Conservation (phyloP, 64 coral and sea anemone species). For the Porites australiensis region DNA sequence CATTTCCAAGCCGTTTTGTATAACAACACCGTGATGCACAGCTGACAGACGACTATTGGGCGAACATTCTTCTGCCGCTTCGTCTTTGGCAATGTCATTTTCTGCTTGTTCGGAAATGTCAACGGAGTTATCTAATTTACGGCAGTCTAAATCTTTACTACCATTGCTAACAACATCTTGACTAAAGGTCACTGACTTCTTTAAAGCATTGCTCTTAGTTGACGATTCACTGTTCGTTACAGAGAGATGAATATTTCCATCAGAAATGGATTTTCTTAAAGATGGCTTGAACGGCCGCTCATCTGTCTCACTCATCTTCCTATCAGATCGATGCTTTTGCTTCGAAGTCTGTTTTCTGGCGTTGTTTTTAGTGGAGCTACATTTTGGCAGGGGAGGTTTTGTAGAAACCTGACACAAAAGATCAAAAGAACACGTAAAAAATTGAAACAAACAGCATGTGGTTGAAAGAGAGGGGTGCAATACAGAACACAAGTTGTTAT, state of each 20-base stretch:
- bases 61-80: neutral
- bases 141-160: neutral
- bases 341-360: neutral
- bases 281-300: neutral
- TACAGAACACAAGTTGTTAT: too few species aligned
- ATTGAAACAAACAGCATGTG: too few species aligned
- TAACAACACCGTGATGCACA: constrained; percentile 66
- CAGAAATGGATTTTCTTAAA: constrained; percentile 48
- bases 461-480: too few species aligned
- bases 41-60: constrained; percentile 41
- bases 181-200: constrained; percentile 88
- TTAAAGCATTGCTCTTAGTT: neutral
- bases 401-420: constrained; percentile 46
- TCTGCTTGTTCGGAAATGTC: neutral
- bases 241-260: constrained; percentile 44
- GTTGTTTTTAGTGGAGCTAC: neutral
- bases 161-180: constrained; percentile 20
- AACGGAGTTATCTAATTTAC: neutral
- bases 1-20: constrained; percentile 89
- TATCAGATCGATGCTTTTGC: constrained; percentile 20
- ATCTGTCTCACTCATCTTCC: neutral
- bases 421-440: neutral
- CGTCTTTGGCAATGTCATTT: neutral
- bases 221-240: neutral
- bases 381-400: constrained; percentile 84